Base-by-base conservation (phyloP, 2,113 vertebrate genomes). In the Triplophysa tibetana region DNA sequence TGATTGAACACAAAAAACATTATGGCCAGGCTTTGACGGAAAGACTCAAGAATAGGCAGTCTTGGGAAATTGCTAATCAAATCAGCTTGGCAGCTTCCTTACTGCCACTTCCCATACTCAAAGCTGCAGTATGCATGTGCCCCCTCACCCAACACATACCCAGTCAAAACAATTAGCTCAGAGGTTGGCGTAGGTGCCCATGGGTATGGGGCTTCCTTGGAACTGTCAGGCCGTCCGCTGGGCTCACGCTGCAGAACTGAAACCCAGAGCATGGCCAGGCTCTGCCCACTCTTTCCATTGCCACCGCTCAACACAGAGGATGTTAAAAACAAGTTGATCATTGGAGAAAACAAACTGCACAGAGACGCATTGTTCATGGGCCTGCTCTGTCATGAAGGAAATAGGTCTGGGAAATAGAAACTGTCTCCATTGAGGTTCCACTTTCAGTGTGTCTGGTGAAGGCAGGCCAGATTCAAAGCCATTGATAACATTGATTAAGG, bases 131-230 rank as follows among this genome's bases (percentile, higher is more conserved):
- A 19, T 73, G 72, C 38, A 82, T 82, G 83, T 82, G 82, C 86
- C 75, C 83, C 56, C 65, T 67, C 80, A 38, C 72, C 65, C 76
- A 66, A 65, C 66, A 72, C 56, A 70, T 75, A 23, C 87, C 81
- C 54, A 89, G 86, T 84, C 85, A 86, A 85, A 88, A 90, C 82
- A 85, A 45, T 86, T 86, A 89, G 87, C 83, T 88, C 84, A 79
- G 66, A 26, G 11, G 29, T 78, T 88, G 84, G 86, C 80, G 75
- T 81, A 79, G 80, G 60, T 85, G 87, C 70, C 24, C 17, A 16
- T 65, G 58, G 67, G 45, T 64, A 78, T 41, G 62, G 50, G 83
- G 81, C 77, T 64, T 43, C 77, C 70, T 41, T 10, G 73, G 80
- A 83, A 52, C 75, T 84, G 72, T 83, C 79, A 83, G 70, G 29